Conservation (phyloP, 1,140 invertebrate genomes). For the Aphidius gifuensis region DNA sequence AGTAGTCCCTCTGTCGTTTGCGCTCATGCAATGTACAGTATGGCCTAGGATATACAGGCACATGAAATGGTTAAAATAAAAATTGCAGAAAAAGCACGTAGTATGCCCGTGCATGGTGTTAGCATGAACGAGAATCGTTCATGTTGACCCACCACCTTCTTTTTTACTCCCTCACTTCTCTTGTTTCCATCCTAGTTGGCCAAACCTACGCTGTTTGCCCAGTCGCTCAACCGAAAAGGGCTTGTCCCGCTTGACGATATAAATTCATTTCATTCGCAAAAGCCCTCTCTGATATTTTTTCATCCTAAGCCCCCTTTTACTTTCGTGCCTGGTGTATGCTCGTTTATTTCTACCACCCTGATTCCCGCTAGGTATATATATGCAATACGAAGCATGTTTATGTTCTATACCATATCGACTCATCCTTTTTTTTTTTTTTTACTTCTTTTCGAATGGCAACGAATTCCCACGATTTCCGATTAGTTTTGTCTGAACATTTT, state of each 20-base stretch:
- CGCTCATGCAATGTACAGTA: background rate
- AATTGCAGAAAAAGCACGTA: slow-evolving; percentile 17
- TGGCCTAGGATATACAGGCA: background rate
- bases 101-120: background rate
- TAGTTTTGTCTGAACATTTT: too few relatives aligned
- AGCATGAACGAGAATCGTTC: background rate
- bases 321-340: slow-evolving; percentile 4
- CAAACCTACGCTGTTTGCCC: background rate
- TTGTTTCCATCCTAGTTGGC: background rate
- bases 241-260: slow-evolving; percentile 22
- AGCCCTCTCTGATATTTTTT: slow-evolving; percentile 13
- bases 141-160: background rate
- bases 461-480: too few relatives aligned
- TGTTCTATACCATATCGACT: too few relatives aligned
- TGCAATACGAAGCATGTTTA: too few relatives aligned
- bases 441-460: too few relatives aligned
- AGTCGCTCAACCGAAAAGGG: background rate
- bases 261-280: slow-evolving; percentile 28
- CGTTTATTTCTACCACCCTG: slow-evolving; percentile 24
- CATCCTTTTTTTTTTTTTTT: too few relatives aligned
- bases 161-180: slow-evolving; percentile 1
- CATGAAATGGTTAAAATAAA: slow-evolving; percentile 19
- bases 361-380: slow-evolving; percentile 5
- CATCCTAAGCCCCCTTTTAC: background rate
- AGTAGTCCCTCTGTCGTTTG: background rate